Conservation (phyloP, 1,140 invertebrate genomes). For the Calephelis nemesis region DNA sequence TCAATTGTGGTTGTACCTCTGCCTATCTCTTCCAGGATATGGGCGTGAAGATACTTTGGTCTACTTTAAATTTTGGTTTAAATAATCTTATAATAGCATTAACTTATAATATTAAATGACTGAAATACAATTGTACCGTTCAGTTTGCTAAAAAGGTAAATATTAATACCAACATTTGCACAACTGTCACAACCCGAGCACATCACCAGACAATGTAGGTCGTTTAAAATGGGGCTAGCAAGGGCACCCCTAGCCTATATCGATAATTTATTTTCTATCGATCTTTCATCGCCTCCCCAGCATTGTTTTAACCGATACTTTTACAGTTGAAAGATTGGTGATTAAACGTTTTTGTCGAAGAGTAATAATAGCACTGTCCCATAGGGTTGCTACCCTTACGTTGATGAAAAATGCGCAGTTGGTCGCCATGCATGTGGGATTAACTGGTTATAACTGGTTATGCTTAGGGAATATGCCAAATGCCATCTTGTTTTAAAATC, state of each 20-base stretch:
- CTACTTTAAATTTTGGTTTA: too few relatives aligned
- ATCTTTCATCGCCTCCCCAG: conserved; percentile 45
- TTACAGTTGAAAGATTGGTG: conserved; percentile 55
- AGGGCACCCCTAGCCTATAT: conserved; percentile 18
- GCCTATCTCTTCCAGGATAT: too few relatives aligned
- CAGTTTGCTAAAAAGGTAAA: conserved; percentile 44
- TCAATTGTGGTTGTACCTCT: too few relatives aligned
- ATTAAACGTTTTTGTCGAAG: conserved; percentile 45
- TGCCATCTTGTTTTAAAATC: conserved; percentile 3
- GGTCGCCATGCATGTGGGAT: conserved; percentile 59
- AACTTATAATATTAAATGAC: neutral
- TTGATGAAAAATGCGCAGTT: conserved; percentile 70
- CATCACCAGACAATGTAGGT: conserved; percentile 68
- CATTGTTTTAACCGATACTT: conserved; percentile 65
- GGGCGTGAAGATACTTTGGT: too few relatives aligned
- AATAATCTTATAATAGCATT: neutral
- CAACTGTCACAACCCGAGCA: conserved; percentile 69
- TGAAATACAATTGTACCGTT: neutral
- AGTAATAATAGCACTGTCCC: conserved; percentile 74
- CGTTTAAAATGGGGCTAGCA: conserved; percentile 63
- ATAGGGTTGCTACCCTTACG: conserved; percentile 67
- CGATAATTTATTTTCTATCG: conserved; percentile 24
- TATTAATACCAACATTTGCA: conserved; percentile 68
- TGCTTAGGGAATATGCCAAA: conserved; percentile 42
- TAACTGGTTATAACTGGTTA: conserved; percentile 49